Base-by-base conservation (phyloP, 2,797 vertebrate species). In the Tachyglossus aculeatus region DNA sequence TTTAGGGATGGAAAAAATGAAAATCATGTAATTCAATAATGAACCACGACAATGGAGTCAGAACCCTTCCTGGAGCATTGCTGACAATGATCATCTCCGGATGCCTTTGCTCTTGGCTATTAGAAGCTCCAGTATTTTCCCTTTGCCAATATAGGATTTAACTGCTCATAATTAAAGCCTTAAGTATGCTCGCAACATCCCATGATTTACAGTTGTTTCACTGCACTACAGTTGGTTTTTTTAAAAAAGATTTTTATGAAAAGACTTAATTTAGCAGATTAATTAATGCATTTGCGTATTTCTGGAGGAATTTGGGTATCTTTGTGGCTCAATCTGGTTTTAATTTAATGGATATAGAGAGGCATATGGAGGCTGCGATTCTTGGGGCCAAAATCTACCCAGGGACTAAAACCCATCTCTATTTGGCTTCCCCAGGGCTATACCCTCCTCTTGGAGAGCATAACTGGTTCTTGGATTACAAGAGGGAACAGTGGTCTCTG, bases 21-120 rank as follows among this genome's bases (percentile, higher is more conserved):
- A 86, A 88, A 89, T 91, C 74, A 82, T 78, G 83, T 89, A 89
- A 91, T 88, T 85, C 57, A 90, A 91, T 86, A 89, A 88, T 31
- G 75, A 87, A 77, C 78, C 64, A 61, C 63, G 74, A 91, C 81
- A 88, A 89, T 88, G 72, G 84, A 83, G 77, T 43, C 13, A 57
- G 62, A 72, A 77, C 76, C 84, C 83, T 85, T 86, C 77, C 86
- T 77, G 66, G 29, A 70, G 2, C 21, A 64, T 85, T 83, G 78
- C 71, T 89, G 83, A 84, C 52, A 56, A 80, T 77, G 86, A 88
- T 73, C 50, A 65, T 85, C 78, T 84, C 82, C 59, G 65, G 74
- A 74, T 78, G 82, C 77, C 80, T 83, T 75, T 62, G 54, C 63
- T 69, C 61, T 75, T 80, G 71, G 73, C 86, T 89, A 82, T 74